Conservation (phyloP, 2,797 vertebrate species). For the Tolypeutes matacus region DNA sequence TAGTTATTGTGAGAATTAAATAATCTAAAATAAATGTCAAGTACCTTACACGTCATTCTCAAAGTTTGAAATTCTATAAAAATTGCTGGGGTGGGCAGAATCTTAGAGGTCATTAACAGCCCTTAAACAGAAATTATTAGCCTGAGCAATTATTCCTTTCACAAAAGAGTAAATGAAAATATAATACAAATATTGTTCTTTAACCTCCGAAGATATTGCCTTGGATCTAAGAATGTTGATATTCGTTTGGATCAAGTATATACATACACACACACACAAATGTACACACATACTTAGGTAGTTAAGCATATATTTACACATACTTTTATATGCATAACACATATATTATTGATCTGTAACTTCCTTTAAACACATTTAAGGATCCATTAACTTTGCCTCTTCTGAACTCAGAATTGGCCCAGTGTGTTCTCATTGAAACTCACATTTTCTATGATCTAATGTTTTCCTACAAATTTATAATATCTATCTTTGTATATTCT, state of each 20-base stretch:
- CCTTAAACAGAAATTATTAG: conserved; percentile 52
- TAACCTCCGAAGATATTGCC: not conserved
- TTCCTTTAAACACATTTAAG: conserved; percentile 14
- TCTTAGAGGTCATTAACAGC: not conserved
- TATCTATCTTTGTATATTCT: not conserved
- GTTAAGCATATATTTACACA: not conserved
- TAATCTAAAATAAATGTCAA: conserved; percentile 49
- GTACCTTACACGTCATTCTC: not conserved
- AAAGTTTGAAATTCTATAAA: conserved; percentile 14
- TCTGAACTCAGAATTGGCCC: not conserved
- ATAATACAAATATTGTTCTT: not conserved
- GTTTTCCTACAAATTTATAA: conserved; percentile 32
- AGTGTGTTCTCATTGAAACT: not conserved
- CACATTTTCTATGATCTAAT: conserved; percentile 27
- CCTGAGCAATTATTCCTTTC: conserved; percentile 27
- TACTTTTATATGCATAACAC: not conserved
- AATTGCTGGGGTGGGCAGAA: not conserved
- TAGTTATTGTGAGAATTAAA: conserved; percentile 28
- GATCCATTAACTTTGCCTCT: not conserved
- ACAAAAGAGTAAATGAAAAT: conserved; percentile 47
- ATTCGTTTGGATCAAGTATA: not conserved
- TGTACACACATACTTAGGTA: not conserved
- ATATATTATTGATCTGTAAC: not conserved
- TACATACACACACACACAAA: not conserved
- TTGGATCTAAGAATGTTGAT: not conserved